Evolutionary conservation across 1,140 invertebrate species (phyloP), one percentile per base, ranked within the genome.

Genomic region (Uloborus diversus): DNA sequence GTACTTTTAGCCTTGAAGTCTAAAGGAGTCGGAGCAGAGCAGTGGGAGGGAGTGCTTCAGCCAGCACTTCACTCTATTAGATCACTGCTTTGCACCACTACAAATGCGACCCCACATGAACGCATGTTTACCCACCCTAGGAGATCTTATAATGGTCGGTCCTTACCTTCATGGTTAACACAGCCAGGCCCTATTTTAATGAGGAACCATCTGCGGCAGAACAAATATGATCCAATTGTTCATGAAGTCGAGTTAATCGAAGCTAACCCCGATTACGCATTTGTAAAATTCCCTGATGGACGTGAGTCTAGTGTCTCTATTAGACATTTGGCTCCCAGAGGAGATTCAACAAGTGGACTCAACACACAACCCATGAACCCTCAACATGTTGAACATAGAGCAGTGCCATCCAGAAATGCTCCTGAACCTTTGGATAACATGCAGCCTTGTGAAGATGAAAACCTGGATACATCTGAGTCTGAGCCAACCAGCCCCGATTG

Each of bases 81-180:
- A 13, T 79, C 73, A 27, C 59, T 80, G 3, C 30, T 78, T 62
- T 82, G 20, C 56, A 78, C 81, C 7, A 57, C 81, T 42, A 81
- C 70, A 17, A 81, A 81, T 49, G 49, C 56, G 13, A 81, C 71
- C 13, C 59, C 80, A 17, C 71, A 82, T 49, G 66, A 82, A 62
- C 32, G 64, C 9, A 37, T 37, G 3, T 66, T 66, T 23, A 28
- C 33, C 1, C 42, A 53, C 25, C 49, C 66, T 51, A 69, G 42
- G 30, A 69, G 37, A 49, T 49, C 37, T 28, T 1, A 4, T 30
- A 49, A 69, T 37, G 66, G 47, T 25, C 17, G n/a, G 4, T 30
- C 27, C 47, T 28, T 53, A 17, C 42, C 66, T 37, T 51, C 42
- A 14, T 53, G 42, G 66, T 53, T 69, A 49, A 23, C 47, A 14